Conservation (phyloP, 1,140 invertebrate species). For the Trichogramma pretiosum region DNA sequence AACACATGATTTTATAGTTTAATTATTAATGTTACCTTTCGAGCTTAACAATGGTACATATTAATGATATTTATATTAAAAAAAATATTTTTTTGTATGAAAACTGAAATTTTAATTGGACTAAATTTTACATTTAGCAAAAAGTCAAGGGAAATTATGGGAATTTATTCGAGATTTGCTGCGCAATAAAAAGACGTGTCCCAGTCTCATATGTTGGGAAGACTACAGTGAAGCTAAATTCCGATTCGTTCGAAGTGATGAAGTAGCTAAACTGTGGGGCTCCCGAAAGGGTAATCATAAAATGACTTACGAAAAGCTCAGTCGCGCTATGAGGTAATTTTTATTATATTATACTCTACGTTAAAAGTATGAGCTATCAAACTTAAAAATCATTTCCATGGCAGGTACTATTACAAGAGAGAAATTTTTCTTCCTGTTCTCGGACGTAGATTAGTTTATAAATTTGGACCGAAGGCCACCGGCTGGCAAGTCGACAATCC, state of each 20-base stretch:
- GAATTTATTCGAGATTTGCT: constrained; percentile 77
- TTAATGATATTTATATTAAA: no score
- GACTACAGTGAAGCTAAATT: constrained; percentile 77
- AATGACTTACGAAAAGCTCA: constrained; percentile 92
- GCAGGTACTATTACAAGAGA: constrained; percentile 78
- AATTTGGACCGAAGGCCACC: constrained; percentile 72
- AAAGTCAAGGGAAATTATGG: constrained; percentile 61
- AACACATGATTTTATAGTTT: no score
- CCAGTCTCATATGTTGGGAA: constrained; percentile 79
- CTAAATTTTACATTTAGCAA: no score
- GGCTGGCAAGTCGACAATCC: constrained; percentile 63
- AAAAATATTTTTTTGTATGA: background rate
- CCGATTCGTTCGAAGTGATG: constrained; percentile 82
- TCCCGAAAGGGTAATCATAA: constrained; percentile 75
- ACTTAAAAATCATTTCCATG: constrained; percentile 24
- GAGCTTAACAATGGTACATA: no score
- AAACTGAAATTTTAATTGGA: background rate
- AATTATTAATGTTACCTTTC: no score
- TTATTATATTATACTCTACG: no score
- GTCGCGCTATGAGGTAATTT: constrained; percentile 77
- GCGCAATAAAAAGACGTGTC: constrained; percentile 66
- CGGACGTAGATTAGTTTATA: constrained; percentile 74
- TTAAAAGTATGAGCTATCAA: no score
- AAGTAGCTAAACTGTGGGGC: constrained; percentile 83
- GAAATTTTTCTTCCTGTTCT: constrained; percentile 72